Conservation (phyloP, 2,113 vertebrate genomes). For the Nanorana parkeri region DNA sequence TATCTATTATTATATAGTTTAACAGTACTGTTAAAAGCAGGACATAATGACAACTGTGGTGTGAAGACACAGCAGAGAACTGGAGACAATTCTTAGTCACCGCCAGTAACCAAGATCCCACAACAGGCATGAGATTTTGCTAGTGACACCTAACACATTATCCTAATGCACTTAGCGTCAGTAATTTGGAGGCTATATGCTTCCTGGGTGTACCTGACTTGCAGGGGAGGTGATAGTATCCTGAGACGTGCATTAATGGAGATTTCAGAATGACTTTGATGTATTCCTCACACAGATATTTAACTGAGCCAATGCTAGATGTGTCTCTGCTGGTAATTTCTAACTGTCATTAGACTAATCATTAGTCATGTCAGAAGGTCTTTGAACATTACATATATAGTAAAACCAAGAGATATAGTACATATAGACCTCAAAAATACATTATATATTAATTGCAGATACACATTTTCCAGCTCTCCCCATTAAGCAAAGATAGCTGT, state of each 20-base stretch:
- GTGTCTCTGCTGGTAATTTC: slow-evolving; percentile 30
- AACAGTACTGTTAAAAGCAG: not conserved
- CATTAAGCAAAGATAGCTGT: too few species aligned
- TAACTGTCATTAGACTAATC: slow-evolving; percentile 36
- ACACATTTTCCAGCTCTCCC: too few species aligned
- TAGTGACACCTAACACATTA: slow-evolving; percentile 47
- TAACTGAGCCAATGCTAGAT: slow-evolving; percentile 28
- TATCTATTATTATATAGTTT: slow-evolving; percentile 2
- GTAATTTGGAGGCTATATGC: slow-evolving; percentile 49
- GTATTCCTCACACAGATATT: slow-evolving; percentile 42
- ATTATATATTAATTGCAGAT: too few species aligned
- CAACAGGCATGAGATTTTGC: slow-evolving; percentile 31
- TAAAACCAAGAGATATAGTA: not conserved
- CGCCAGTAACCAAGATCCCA: slow-evolving; percentile 39
- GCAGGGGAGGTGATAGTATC: slow-evolving; percentile 40
- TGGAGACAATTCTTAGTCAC: slow-evolving; percentile 35
- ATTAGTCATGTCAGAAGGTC: slow-evolving; percentile 5
- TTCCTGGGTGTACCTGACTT: slow-evolving; percentile 47
- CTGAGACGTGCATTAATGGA: slow-evolving; percentile 37
- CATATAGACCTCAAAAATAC: too few species aligned
- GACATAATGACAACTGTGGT: slow-evolving; percentile 18
- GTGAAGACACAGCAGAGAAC: not conserved
- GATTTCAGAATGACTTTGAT: slow-evolving; percentile 49
- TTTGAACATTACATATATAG: slow-evolving; percentile 26
- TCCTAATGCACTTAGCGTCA: slow-evolving; percentile 44